Evolutionary conservation across 2,797 vertebrate species (phyloP).

Genomic region (Cossypha heuglini): DNA sequence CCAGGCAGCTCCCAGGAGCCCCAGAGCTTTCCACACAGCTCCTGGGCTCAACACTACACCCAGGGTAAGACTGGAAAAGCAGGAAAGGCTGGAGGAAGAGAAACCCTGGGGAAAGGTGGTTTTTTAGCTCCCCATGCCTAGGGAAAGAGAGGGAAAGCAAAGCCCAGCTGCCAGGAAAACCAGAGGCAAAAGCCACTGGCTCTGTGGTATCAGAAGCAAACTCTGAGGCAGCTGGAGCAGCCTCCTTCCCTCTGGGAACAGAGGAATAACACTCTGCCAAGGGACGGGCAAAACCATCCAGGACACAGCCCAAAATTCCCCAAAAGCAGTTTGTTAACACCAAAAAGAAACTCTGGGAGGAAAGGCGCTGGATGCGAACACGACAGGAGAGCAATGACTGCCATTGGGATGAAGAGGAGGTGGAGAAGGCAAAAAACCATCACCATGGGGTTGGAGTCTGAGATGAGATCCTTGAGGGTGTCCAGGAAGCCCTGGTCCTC

Average conservation of each 20-base stretch:
- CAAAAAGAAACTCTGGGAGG: neutral
- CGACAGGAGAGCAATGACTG: rapidly evolving
- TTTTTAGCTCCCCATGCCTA: neutral
- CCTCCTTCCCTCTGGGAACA: neutral
- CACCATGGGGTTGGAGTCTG: constrained; percentile 97
- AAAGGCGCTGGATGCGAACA: rapidly evolving
- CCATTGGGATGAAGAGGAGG: neutral
- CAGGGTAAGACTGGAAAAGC: neutral
- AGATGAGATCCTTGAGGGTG: constrained; percentile 92
- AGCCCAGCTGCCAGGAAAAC: neutral
- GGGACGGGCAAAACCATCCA: neutral
- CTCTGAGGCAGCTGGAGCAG: rapidly evolving
- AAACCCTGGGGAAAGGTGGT: neutral
- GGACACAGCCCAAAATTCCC: neutral
- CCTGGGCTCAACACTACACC: rapidly evolving
- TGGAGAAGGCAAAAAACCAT: neutral
- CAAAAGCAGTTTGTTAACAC: rapidly evolving
- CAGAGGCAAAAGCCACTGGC: neutral
- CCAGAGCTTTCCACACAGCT: neutral
- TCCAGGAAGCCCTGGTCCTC: constrained; percentile 86
- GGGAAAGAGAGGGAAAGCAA: neutral
- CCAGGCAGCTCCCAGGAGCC: neutral
- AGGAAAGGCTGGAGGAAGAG: neutral
- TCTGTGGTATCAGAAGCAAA: neutral
- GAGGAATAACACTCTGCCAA: rapidly evolving